phyloP scores from a whole-genome alignment of 2,797 vertebrate genomes.

The Silurus aristotelis region DNA sequence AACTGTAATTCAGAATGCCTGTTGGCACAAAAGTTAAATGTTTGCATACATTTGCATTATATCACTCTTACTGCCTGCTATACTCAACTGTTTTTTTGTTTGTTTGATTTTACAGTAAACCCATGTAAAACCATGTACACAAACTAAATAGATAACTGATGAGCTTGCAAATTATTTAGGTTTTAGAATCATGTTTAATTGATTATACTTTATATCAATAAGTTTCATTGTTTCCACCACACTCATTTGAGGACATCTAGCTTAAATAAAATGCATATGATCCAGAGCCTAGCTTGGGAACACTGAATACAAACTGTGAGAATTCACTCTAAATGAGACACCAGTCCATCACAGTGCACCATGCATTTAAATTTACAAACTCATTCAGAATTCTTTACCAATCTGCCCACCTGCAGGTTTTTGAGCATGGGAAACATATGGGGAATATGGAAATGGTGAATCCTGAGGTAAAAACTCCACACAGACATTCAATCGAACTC shows the following conservation, averaged over 20 bases:
- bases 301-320: neutral
- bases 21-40: neutral
- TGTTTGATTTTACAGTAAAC: neutral
- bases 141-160: neutral
- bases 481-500: neutral
- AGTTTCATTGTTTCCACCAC: neutral
- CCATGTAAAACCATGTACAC: neutral
- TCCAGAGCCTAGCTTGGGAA: neutral
- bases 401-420: neutral
- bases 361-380: neutral
- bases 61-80: neutral
- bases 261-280: neutral
- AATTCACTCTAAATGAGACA: neutral
- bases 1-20: neutral
- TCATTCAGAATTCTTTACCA: neutral
- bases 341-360: neutral
- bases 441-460: neutral
- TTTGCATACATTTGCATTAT: neutral
- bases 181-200: neutral
- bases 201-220: slow-evolving; percentile 6
- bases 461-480: neutral
- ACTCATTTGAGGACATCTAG: neutral
- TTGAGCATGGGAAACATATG: neutral
- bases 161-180: neutral
- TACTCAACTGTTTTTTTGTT: neutral